Base-by-base conservation (phyloP, 2,888 invertebrate genomes). In the Chrysomela aeneicollis region DNA sequence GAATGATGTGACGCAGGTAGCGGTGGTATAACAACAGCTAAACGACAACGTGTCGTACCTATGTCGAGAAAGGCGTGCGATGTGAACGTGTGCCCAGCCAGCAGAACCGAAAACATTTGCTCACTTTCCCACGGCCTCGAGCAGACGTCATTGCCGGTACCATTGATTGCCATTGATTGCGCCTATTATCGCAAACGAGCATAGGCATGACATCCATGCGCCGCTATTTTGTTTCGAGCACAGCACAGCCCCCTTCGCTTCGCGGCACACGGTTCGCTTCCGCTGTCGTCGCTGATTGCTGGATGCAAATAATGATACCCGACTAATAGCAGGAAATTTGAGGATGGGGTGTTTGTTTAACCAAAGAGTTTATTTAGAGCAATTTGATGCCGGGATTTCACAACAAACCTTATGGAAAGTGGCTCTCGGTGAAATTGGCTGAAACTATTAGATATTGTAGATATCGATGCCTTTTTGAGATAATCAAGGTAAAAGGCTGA, bases 61-160 rank as follows among this genome's bases (percentile, higher is more conserved):
- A 4, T 6, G 26, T 35, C 54, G 53, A 19, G 32, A 30, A 35
- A 35, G 26, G 59, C 52, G 52, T 60, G 60, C 51, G 3, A 42
- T 15, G 42, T 15, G 42, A 60, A 51, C 60, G 65, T 67, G 67
- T 67, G 65, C 68, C 64, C 58, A 61, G 49, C 49, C 52, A 57
- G 63, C 52, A 50, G 59, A 61, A 63, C 65, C 65, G 63, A 61
- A 67, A 66, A 69, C 58, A 61, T 63, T 61, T 57, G 61, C 61
- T 63, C 54, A 65, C 67, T 69, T 69, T 69, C 69, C 69, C 69
- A 69, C 69, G 69, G 67, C 69, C 69, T 69, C 60, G 53, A 63
- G 57, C 57, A 26, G 42, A 57, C 57, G 57, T 57, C 57, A 57
- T 37, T 26, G 46, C 12, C 8, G 12, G 21, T 21, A 42, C 10